Evolutionary conservation across 2,888 invertebrate genomes (phyloP).

Genomic region (Psylliodes chrysocephalus): DNA sequence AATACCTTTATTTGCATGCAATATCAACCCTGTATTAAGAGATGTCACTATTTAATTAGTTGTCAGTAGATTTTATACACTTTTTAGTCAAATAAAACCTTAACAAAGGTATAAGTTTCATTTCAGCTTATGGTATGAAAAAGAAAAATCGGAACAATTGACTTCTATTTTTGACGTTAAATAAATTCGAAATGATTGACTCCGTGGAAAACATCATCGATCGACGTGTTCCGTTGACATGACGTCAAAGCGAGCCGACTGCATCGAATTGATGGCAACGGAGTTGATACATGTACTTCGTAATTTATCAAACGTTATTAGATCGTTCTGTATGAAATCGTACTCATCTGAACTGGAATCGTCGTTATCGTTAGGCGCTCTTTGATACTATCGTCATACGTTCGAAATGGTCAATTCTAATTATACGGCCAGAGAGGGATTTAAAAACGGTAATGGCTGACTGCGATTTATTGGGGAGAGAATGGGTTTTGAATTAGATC

Average conservation of each 20-base stretch:
- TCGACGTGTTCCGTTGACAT: constrained; percentile 41
- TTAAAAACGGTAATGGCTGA: constrained; percentile 6
- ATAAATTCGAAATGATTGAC: constrained; percentile 7
- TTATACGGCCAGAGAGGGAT: constrained; percentile 1
- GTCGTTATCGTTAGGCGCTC: constrained; percentile 15
- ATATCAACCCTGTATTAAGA: no score
- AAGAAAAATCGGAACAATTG: no score
- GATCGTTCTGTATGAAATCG: constrained; percentile 41
- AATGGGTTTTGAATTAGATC: no score
- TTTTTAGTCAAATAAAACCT: no score
- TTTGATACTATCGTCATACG: constrained; percentile 28
- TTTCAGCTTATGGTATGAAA: no score
- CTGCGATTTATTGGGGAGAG: not conserved
- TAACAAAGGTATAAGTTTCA: no score
- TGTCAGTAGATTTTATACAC: no score
- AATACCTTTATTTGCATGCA: no score
- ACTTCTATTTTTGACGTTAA: no score
- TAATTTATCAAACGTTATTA: constrained; percentile 51
- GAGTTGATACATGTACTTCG: constrained; percentile 52
- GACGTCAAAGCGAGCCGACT: constrained; percentile 44
- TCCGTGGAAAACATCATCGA: constrained; percentile 31
- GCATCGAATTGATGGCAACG: constrained; percentile 52
- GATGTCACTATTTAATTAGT: no score
- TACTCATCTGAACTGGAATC: constrained; percentile 14
- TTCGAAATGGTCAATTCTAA: constrained; percentile 15